phyloP scores from a whole-genome alignment of 2,113 vertebrate species.

The Tachysurus fulvidraco region DNA sequence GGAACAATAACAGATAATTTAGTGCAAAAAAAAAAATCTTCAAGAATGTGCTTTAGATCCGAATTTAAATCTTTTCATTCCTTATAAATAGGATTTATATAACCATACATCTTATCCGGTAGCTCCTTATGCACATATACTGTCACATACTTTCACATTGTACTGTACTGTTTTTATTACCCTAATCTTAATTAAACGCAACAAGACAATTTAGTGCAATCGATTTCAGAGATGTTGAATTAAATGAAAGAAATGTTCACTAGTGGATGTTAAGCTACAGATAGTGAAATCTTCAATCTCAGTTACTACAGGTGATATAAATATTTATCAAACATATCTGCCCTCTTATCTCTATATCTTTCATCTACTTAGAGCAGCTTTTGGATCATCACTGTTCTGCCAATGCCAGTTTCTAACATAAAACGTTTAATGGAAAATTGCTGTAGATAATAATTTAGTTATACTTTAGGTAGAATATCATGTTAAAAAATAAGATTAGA shows the following conservation, averaged over 20 bases:
- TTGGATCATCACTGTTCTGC: neutral
- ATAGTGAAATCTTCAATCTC: neutral
- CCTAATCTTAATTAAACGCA: neutral
- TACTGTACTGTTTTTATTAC: neutral
- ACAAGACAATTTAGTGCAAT: neutral
- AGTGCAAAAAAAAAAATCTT: neutral
- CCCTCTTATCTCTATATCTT: neutral
- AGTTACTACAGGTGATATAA: neutral
- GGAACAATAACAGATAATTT: conserved; percentile 5
- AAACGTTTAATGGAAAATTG: neutral
- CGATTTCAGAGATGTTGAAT: neutral
- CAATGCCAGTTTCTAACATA: neutral
- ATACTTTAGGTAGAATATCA: neutral
- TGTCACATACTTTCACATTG: neutral
- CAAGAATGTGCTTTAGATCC: neutral
- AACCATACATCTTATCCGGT: neutral
- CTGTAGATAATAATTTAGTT: neutral
- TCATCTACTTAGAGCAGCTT: neutral
- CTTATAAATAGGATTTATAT: neutral
- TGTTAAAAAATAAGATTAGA: neutral
- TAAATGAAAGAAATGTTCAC: neutral
- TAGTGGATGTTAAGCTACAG: neutral
- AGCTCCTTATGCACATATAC: neutral
- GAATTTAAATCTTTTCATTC: neutral
- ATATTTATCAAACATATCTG: neutral